Conservation (phyloP, 2,113 vertebrate genomes). For the Apaloderma vittatum region DNA sequence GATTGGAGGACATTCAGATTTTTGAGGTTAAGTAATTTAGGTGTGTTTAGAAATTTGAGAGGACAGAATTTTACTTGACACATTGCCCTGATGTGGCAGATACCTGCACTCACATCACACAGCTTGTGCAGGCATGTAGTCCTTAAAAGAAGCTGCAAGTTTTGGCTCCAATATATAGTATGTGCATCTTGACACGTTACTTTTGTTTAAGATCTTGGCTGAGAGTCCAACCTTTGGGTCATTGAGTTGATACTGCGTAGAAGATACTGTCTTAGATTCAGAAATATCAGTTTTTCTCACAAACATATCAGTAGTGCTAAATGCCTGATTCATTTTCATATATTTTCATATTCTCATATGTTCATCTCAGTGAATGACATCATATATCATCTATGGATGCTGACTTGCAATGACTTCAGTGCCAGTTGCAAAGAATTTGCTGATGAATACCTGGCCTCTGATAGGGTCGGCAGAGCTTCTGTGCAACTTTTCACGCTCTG, state of each 20-base stretch:
- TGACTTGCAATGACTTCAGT: neutral
- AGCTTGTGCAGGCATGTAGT: neutral
- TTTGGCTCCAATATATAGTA: neutral
- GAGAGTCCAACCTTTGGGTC: neutral
- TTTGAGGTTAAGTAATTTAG: neutral
- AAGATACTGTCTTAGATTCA: neutral
- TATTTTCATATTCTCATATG: neutral
- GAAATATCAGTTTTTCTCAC: neutral
- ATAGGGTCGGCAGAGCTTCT: neutral
- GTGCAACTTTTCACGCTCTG: neutral
- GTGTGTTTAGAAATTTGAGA: neutral
- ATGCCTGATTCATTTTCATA: neutral
- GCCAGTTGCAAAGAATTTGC: neutral
- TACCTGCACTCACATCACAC: neutral
- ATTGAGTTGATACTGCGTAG: neutral
- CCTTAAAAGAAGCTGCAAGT: neutral
- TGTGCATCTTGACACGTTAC: neutral
- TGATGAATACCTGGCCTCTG: neutral
- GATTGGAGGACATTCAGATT: neutral
- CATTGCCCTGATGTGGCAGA: neutral
- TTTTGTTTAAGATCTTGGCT: conserved; percentile 6
- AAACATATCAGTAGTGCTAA: neutral
- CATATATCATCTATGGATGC: neutral
- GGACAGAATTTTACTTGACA: neutral
- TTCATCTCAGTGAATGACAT: neutral